A percentile compares a stretch with the other conserved stretches of the same genome.
phyloP scores from a whole-genome alignment of 2,888 invertebrate species.

The Watsonalla cultraria region DNA sequence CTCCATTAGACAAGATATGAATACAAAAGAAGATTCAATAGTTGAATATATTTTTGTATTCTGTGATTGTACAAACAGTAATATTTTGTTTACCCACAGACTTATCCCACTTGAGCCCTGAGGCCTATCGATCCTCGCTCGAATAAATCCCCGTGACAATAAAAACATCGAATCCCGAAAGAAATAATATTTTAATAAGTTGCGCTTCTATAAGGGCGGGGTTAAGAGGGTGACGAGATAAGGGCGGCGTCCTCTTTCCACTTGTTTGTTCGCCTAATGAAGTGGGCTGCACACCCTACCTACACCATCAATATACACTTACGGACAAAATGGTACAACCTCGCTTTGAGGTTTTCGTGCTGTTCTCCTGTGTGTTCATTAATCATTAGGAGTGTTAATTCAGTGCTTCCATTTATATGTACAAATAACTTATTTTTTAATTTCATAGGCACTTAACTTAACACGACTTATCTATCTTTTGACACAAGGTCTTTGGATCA shows the following conservation, averaged over 20 bases:
- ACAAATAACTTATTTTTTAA: no score
- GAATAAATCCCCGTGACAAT: conserved; percentile 25
- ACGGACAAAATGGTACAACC: conserved; percentile 41
- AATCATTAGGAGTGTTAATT: conserved; percentile 27
- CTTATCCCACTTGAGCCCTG: background rate
- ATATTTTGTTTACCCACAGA: background rate
- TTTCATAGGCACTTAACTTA: no score
- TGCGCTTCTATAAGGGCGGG: conserved; percentile 27
- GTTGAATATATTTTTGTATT: no score
- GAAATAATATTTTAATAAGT: conserved; percentile 32
- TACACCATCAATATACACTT: conserved; percentile 59
- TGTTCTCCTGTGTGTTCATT: conserved; percentile 9
- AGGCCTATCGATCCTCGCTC: conserved; percentile 20
- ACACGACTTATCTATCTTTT: no score
- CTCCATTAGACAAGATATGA: no score
- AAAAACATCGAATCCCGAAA: conserved; percentile 27
- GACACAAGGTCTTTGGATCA: no score
- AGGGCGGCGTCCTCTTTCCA: conserved; percentile 47
- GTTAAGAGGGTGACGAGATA: conserved; percentile 60
- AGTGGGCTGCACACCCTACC: conserved; percentile 55
- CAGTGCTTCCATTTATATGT: conserved; percentile 13
- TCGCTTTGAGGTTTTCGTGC: conserved; percentile 27
- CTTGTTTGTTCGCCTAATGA: conserved; percentile 73
- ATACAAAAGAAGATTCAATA: no score
- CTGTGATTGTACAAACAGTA: no score